These are phyloP conservation scores for Theonella swinhoei DNA, from an alignment of 37 sponge, comb jelly and placozoan genomes.

Conservation along the genomic window DNA sequence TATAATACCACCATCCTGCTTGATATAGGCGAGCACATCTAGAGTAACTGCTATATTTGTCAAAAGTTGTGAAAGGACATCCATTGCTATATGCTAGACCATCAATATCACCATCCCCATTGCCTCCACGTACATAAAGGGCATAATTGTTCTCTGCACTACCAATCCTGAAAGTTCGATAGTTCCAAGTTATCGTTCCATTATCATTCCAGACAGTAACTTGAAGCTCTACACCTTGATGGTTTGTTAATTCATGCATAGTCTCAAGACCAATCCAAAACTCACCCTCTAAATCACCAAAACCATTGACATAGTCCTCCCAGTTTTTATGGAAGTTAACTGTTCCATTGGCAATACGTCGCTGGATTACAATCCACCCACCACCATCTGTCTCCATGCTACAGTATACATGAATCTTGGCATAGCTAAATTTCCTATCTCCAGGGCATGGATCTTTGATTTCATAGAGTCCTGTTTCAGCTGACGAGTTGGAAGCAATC, in stretches of 20 bases:
- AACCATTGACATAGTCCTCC: not conserved
- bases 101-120: not conserved
- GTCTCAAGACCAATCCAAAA: not conserved
- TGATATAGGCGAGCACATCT: too few species aligned
- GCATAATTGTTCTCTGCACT: not conserved
- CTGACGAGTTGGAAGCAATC: not conserved
- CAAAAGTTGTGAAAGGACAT: not conserved
- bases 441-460: not conserved
- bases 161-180: not conserved
- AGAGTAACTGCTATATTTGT: too few species aligned
- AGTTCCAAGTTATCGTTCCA: too few species aligned
- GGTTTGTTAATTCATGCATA: not conserved
- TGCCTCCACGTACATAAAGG: too few species aligned
- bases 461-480: not conserved
- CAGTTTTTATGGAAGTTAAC: not conserved
- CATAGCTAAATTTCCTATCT: not conserved
- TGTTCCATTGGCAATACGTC: not conserved
- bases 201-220: not conserved
- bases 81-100: not conserved
- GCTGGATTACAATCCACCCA: not conserved
- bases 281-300: not conserved
- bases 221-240: not conserved
- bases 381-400: not conserved
- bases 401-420: not conserved
- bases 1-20: too few species aligned